Base-by-base conservation (phyloP, 2,797 vertebrate species). In the Melanotaenia parkinsoni region DNA sequence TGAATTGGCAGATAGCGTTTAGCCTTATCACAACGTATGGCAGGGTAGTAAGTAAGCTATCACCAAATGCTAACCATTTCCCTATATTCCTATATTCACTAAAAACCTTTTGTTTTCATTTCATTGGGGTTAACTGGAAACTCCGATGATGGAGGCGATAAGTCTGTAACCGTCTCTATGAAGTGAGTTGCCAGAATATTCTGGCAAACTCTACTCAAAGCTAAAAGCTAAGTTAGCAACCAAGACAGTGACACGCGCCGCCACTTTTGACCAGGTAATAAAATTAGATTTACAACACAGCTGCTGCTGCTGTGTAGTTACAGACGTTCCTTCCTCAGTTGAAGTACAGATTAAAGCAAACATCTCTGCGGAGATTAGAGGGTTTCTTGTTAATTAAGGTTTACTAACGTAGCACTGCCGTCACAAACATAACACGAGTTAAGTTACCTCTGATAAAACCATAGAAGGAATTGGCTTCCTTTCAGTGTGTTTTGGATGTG, bases 121-220 rank as follows among this genome's bases (percentile, higher is more conserved):
- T 58, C 0, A 58, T 37, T 26, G 30, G 8, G 1, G 64, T 3
- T 5, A 16, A 22, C 22, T 7, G n/a, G 18, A 1, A 28, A 35
- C 37, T n/a, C 26, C 18, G 8, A 4, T 22, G 13, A 38, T 47
- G 43, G 5, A 50, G 40, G 1, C 16, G 14, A 8, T 10, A 20
- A 7, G 5, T 51, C 51, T 24, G 50, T 51, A 1, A 16, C 50
- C 16, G 35, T 57, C 26, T 43, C 53, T 22, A 9, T 30, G 26
- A 65, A 53, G 35, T 8, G 32, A 4, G 9, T 26, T 72, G 18
- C 74, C 64, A 37, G 77, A 87, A 88, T 33, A 70, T 88, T 87
- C 83, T 69, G 26, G 51, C 43, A 30, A 58, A 59, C 14, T 74
- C 28, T 43, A 43, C 33, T 51, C 20, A 63, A 38, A 22, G 50